A percentile compares a stretch with the other conserved stretches of the same genome.
These are phyloP conservation scores for Mirounga angustirostris DNA, from an alignment of 2,113 vertebrate species.

Conservation along the genomic window DNA sequence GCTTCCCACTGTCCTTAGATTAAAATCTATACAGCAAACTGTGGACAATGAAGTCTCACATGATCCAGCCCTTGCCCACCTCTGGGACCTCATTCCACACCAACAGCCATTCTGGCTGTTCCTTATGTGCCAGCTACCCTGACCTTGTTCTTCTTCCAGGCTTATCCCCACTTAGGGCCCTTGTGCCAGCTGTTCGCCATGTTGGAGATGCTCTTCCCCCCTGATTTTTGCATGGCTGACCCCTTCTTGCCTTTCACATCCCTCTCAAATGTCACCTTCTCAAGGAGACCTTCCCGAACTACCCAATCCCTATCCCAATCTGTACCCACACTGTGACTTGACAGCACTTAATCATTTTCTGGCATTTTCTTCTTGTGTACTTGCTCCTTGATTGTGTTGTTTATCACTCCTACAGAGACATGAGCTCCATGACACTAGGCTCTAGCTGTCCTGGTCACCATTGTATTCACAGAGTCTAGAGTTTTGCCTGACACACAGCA, in stretches of 20 bases:
- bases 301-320: background rate
- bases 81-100: background rate
- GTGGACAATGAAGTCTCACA: background rate
- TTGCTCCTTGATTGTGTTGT: background rate
- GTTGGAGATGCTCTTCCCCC: background rate
- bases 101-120: background rate
- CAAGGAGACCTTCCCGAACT: background rate
- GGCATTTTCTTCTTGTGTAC: background rate
- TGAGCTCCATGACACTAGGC: background rate
- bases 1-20: background rate
- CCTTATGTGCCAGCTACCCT: background rate
- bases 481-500: background rate
- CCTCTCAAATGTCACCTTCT: background rate
- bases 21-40: constrained; percentile 55
- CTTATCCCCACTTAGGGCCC: background rate
- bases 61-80: background rate
- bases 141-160: background rate
- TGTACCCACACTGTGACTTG: background rate
- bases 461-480: background rate
- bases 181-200: background rate
- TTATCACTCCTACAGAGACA: background rate
- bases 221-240: background rate
- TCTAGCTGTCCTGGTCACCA: background rate
- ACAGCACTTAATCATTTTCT: background rate
- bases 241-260: background rate